Conservation (phyloP, 2,888 invertebrate species). For the Trisateles emortualis region DNA sequence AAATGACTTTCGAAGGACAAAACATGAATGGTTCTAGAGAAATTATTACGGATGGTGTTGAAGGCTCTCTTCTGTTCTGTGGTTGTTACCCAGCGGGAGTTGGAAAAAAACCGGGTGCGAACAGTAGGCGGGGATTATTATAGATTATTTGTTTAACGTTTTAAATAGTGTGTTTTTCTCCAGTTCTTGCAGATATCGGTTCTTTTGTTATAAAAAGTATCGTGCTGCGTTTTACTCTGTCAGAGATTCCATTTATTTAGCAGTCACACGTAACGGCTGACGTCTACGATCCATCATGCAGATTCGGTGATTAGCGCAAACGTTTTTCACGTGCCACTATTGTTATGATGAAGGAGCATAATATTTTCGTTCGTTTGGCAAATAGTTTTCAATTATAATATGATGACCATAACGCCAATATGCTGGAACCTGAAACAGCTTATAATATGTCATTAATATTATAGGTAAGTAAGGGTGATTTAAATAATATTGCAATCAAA, state of each 20-base stretch:
- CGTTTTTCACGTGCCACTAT: neutral
- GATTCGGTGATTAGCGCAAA: conserved; percentile 8
- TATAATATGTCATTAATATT: no score
- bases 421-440: no score
- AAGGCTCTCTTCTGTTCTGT: conserved; percentile 65
- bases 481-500: no score
- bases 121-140: conserved; percentile 65
- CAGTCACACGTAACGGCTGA: neutral
- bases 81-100: conserved; percentile 59
- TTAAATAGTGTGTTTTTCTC: conserved; percentile 52
- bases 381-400: neutral
- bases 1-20: conserved; percentile 46
- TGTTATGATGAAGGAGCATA: neutral
- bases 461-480: no score
- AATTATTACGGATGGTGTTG: conserved; percentile 57
- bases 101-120: conserved; percentile 64
- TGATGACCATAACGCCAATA: neutral
- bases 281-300: conserved; percentile 41
- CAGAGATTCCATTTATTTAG: neutral
- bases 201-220: conserved; percentile 16
- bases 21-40: conserved; percentile 36
- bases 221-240: conserved; percentile 22
- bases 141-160: conserved; percentile 59
- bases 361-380: neutral
- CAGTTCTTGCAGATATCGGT: conserved; percentile 37